phyloP scores from a whole-genome alignment of 1,140 invertebrate genomes.

The Propsilocerus akamusi region DNA sequence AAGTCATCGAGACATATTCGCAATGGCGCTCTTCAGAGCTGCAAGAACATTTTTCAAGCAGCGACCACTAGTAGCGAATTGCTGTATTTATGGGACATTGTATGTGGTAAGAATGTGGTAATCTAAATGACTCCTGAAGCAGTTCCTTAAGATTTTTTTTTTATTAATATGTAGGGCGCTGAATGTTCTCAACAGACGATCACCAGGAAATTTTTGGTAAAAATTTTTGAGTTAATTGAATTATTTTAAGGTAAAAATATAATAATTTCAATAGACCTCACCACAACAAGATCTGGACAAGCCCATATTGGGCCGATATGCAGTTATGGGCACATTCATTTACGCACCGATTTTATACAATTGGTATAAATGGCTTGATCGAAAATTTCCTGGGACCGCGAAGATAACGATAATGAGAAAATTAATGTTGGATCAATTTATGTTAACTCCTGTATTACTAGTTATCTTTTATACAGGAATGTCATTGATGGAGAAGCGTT shows the following conservation, averaged over 20 bases:
- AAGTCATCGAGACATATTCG: too few relatives aligned
- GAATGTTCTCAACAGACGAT: conserved; percentile 60
- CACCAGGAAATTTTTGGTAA: conserved; percentile 39
- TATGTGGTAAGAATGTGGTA: conserved; percentile 27
- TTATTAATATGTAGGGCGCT: conserved; percentile 26
- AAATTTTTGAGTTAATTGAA: conserved; percentile 7
- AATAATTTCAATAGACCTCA: conserved; percentile 18
- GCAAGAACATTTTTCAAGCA: conserved; percentile 21
- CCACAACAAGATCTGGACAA: conserved; percentile 29
- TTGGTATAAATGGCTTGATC: conserved; percentile 62
- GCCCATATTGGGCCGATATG: conserved; percentile 31
- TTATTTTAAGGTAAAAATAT: conserved; percentile 8
- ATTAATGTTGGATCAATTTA: conserved; percentile 54
- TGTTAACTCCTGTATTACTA: conserved; percentile 50
- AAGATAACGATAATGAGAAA: conserved; percentile 44
- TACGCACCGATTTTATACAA: conserved; percentile 38
- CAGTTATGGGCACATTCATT: conserved; percentile 34
- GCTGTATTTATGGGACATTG: conserved; percentile 53
- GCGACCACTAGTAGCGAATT: conserved; percentile 48
- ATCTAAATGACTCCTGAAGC: not conserved
- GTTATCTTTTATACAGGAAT: conserved; percentile 51
- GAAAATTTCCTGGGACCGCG: conserved; percentile 40
- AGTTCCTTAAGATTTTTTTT: not conserved
- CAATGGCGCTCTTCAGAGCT: not conserved
- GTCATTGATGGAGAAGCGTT: conserved; percentile 46